Percentiles rank a stretch among this genome's conserved stretches.
Evolutionary conservation across 2,797 vertebrate species (phyloP).

Genomic region (Gymnoscopelus microlampas): DNA sequence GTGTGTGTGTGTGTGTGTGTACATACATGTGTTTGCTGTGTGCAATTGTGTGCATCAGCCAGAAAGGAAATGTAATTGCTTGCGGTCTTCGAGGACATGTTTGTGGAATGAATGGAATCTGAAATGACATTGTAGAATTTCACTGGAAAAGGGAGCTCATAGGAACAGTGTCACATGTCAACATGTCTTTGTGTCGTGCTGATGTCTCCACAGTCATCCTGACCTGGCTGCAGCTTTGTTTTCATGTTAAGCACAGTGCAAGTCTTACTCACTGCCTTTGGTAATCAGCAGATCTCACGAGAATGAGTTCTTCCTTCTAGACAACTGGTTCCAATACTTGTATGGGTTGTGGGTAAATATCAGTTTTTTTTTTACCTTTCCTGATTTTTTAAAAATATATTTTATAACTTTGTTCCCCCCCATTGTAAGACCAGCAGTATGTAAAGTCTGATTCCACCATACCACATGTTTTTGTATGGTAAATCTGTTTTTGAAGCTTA

Average conservation of each 20-base stretch:
- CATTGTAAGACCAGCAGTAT: too few relatives aligned
- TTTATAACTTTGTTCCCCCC: too few relatives aligned
- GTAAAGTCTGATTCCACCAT: too few relatives aligned
- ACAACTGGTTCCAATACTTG: too few relatives aligned
- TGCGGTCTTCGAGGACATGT: neutral
- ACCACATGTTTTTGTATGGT: too few relatives aligned
- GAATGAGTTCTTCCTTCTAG: too few relatives aligned
- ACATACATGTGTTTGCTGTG: neutral
- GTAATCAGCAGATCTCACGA: neutral
- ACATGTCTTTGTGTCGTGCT: neutral
- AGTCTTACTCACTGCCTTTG: neutral
- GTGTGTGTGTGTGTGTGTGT: neutral
- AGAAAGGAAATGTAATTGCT: neutral
- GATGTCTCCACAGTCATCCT: neutral
- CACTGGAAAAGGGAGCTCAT: neutral
- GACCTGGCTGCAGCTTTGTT: constrained; percentile 5
- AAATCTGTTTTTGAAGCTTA: too few relatives aligned
- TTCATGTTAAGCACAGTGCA: constrained; percentile 1
- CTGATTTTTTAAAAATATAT: too few relatives aligned
- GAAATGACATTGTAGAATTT: neutral
- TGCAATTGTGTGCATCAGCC: neutral
- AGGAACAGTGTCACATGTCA: constrained; percentile 1
- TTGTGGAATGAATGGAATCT: constrained; percentile 8
- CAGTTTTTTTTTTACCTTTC: too few relatives aligned
- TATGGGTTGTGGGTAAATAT: too few relatives aligned